Base-by-base conservation (phyloP, 53 echinoderm and acorn worm species). In the Arbacia lixula region DNA sequence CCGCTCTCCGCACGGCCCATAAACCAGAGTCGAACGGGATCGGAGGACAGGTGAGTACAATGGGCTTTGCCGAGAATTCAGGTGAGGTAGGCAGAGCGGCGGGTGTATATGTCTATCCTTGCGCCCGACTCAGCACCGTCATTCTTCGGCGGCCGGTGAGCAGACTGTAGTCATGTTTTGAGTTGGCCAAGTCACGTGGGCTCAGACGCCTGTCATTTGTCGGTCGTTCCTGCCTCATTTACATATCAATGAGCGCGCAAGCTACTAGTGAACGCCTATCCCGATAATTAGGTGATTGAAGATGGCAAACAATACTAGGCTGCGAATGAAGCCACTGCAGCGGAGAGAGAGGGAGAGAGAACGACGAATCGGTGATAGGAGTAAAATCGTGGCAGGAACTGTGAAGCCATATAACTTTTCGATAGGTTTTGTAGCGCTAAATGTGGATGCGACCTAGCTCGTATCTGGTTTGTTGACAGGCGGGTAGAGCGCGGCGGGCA, bases 181-280 rank as follows among this genome's bases (percentile, higher is more conserved):
- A 81, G 82, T 81, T 33, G 62, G 22, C 49, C 50, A 64, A 72
- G 79, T 90, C 93, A 93, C 93, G 93, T 93, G 93, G 79, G 71
- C 27, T 52, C 77, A 78, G 64, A 87, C 88, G 88, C 85, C 85
- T 92, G 85, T 92, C 90, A 93, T 93, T 93, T 90, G 93, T 90
- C 86, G 90, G 88, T 85, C 85, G 85, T 74, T 53, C 82, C 84
- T 76, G 83, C 68, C 68, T 94, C 91, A 94, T 94, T 91, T 89
- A 83, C 94, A 94, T 94, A 94, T 94, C 94, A 93, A 88, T 91
- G 88, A 85, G 88, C 88, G 74, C 68, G 56, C 88, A 83, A 66
- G 85, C 64, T 63, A 86, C 83, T 85, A 64, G 91, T 88, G 88
- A 88, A 84, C 89, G 92, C 92, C 92, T 89, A 86, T 83, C 87